Base-by-base conservation (phyloP, 2,888 invertebrate species). In the Malthinus flaveolus region DNA sequence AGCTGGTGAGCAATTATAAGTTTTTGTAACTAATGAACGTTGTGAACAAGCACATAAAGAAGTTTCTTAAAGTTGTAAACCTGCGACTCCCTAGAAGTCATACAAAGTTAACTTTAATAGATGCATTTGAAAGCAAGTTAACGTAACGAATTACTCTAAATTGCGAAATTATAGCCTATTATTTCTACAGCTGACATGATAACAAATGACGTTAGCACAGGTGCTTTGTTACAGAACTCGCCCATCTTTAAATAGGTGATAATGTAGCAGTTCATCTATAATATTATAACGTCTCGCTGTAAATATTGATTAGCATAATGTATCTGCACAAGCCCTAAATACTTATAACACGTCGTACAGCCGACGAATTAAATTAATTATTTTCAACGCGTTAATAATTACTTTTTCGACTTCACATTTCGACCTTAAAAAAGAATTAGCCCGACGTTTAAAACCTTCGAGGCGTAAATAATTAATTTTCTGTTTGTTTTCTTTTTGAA, bases 141-240 rank as follows among this genome's bases (percentile, higher is more conserved):
- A 55, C 55, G 55, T 59, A 56, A 59, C 59, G 55, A 59, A 59
- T 59, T 59, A 56, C 51, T 56, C 55, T 52, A 59, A 59, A 59
- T 59, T 59, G 59, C 59, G 50, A 59, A 59, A 59, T 59, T 59
- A 55, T 50, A 59, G 54, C 50, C 55, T 59, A 50, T 59, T 59
- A 59, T 49, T 55, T 59, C 59, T 36, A 47, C 50, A 46, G 50
- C 59, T 55, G 59, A 59, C 59, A 55, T 59, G 37, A 55, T 59
- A 59, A 59, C 50, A 55, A 59, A 59, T 59, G 55, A 59, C 50
- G 32, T 35, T 45, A 34, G 49, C 49, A 54, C 55, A 59, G 55
- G 59, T 54, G 46, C 48, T 46, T 54, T 55, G 39, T 56, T 42
- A 46, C 32, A 37, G 49, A 42, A 47, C 51, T 50, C 52, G 32